A percentile compares a stretch with the other conserved stretches of the same genome.
phyloP scores from a whole-genome alignment of 2,797 vertebrate species.

The Siniperca scherzeri region DNA sequence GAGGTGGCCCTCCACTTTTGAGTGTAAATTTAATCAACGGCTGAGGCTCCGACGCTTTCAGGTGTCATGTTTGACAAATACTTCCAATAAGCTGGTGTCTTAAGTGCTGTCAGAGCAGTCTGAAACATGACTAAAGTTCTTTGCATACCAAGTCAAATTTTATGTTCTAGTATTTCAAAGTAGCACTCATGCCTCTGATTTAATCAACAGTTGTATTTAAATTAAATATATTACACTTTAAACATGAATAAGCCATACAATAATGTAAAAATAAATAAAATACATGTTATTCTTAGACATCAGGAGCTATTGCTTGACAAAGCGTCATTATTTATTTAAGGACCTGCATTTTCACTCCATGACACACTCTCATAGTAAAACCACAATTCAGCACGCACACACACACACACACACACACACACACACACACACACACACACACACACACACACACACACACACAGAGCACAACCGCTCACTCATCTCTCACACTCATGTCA shows the following conservation, averaged over 20 bases:
- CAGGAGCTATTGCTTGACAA: slow-evolving; percentile 43
- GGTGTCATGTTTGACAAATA: slow-evolving; percentile 75
- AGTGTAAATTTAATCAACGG: slow-evolving; percentile 74
- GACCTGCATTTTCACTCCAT: slow-evolving; percentile 46
- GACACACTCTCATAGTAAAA: slow-evolving; percentile 35
- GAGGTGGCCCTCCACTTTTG: slow-evolving; percentile 57
- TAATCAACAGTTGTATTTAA: slow-evolving; percentile 58
- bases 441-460: slow-evolving; percentile 21
- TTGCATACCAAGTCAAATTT: slow-evolving; percentile 44
- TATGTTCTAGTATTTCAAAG: slow-evolving; percentile 34
- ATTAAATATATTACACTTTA: slow-evolving; percentile 22
- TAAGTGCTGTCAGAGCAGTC: slow-evolving; percentile 59
- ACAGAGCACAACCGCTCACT: slow-evolving; percentile 50
- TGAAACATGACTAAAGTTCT: slow-evolving; percentile 64
- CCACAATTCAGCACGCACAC: slow-evolving; percentile 31
- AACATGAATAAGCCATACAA: slow-evolving; percentile 37
- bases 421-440: slow-evolving; percentile 10
- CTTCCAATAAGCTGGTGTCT: slow-evolving; percentile 71
- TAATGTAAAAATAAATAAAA: slow-evolving; percentile 31
- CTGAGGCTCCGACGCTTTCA: slow-evolving; percentile 56
- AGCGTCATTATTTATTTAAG: slow-evolving; percentile 53
- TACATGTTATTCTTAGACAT: slow-evolving; percentile 47
- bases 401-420: slow-evolving; percentile 13
- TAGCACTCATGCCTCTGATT: slow-evolving; percentile 69
- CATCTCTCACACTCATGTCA: slow-evolving; percentile 70